Percentiles rank a stretch among this genome's conserved stretches.
Evolutionary conservation across 2,888 invertebrate genomes (phyloP).

Genomic region (Nephrotoma appendiculata): DNA sequence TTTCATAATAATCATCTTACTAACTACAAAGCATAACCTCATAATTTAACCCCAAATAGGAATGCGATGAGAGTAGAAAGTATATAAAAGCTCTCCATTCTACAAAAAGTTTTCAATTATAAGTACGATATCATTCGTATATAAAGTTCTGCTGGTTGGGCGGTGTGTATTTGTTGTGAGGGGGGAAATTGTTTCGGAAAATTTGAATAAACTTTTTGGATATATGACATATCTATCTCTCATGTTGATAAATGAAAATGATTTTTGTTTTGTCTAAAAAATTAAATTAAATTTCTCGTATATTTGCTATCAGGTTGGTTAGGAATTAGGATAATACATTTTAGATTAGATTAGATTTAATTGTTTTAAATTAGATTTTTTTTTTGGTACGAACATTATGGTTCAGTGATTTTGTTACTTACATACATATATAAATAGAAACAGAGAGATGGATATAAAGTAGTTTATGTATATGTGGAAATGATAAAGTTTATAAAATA

Average conservation of each 20-base stretch:
- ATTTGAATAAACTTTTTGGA: background rate
- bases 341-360: background rate
- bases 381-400: background rate
- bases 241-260: background rate
- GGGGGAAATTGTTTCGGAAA: background rate
- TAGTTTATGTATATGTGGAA: background rate
- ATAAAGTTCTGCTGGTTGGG: background rate
- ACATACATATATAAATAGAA: background rate
- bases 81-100: background rate
- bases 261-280: background rate
- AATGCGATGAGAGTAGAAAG: background rate
- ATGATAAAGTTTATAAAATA: background rate
- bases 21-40: background rate
- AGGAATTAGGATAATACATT: background rate
- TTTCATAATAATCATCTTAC: background rate
- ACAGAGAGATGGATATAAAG: background rate
- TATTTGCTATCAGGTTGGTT: background rate
- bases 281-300: background rate
- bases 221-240: background rate
- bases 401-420: background rate
- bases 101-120: background rate
- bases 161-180: background rate
- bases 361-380: background rate
- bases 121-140: background rate
- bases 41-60: background rate